Evolutionary conservation across 1,140 invertebrate genomes (phyloP), one percentile per base, ranked within the genome.

Genomic region (Dendroctonus valens): DNA sequence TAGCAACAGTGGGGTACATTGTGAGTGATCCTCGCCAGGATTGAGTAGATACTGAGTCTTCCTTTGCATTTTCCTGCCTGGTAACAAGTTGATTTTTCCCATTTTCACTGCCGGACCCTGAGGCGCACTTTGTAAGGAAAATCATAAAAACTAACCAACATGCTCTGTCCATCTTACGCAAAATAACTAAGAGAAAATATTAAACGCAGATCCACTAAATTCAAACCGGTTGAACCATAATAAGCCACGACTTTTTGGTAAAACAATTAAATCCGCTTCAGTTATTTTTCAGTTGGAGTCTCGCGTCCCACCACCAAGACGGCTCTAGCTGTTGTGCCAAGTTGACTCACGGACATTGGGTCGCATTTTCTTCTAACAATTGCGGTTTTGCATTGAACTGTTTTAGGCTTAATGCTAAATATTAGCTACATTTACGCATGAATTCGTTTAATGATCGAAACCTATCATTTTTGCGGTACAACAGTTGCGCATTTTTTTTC

Each of bases 341-440:
- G 15, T 44, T 38, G 26, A 42, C 48, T 41, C 55, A 38, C 42
- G 46, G 53, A 59, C 63, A 50, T 65, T 40, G 58, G 12, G 15
- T 42, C 39, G 37, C 53, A 67, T 61, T 65, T 68, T 69, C 62
- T 68, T 60, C 70, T 69, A 52, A 59, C 57, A 65, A 42, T 68
- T 69, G 59, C 67, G 54, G 58, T 68, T 63, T 59, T 70, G 58
- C 65, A 70, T 67, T 72, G 62, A 70, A 68, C 69, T 67, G 69
- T 60, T 67, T 73, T 49, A 53, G 59, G 41, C 57, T 26, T 73
- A 75, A 75, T 74, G 70, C 68, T 73, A 73, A 71, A 73, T 74
- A 75, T 75, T 74, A 74, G 68, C 69, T 65, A 37, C 44, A 65
- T 72, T 74, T 74, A 70, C 70, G 74, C 70, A 68, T 75, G 69